A percentile compares a stretch with the other conserved stretches of the same genome.
Evolutionary conservation across 2,888 invertebrate genomes (phyloP).

Genomic region (Eucriotettix oculatus): DNA sequence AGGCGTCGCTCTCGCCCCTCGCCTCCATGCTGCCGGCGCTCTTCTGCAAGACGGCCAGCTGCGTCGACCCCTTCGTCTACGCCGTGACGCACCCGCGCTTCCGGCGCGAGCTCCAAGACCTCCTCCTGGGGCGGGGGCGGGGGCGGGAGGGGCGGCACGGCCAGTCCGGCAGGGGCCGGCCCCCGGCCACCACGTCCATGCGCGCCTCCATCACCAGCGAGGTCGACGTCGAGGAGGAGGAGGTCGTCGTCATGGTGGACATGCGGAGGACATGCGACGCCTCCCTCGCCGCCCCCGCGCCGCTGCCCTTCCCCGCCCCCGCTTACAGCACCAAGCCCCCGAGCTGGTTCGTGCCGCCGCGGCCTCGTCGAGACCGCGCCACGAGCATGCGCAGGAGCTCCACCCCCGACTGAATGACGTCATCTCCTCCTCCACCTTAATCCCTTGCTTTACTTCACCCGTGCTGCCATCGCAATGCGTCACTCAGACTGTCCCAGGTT

Average conservation of each 20-base stretch:
- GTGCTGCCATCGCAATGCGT: no score
- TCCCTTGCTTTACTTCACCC: no score
- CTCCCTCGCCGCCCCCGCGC: background rate
- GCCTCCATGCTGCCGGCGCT: slow-evolving; percentile 60
- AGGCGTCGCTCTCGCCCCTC: slow-evolving; percentile 46
- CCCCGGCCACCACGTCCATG: background rate
- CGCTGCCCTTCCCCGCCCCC: background rate
- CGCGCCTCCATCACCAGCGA: slow-evolving; percentile 1
- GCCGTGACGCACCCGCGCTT: slow-evolving; percentile 65
- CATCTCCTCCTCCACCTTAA: no score
- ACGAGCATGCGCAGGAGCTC: slow-evolving; percentile 4
- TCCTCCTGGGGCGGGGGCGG: slow-evolving; percentile 14
- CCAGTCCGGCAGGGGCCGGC: slow-evolving; percentile 4
- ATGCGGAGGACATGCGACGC: background rate
- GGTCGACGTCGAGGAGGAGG: slow-evolving; percentile 12
- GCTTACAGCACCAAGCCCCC: slow-evolving; percentile 5
- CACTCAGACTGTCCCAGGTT: no score
- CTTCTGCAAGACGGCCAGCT: slow-evolving; percentile 66
- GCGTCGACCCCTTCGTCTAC: slow-evolving; percentile 66
- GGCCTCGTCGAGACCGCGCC: slow-evolving; percentile 16
- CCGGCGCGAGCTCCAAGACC: slow-evolving; percentile 39
- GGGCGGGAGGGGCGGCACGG: background rate
- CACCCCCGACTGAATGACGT: background rate
- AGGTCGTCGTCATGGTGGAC: slow-evolving; percentile 33
- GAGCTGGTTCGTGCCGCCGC: slow-evolving; percentile 13